Percentiles rank a stretch among this genome's conserved stretches.
phyloP scores from a whole-genome alignment of 2,888 invertebrate genomes.

The Phyllotreta striolata region DNA sequence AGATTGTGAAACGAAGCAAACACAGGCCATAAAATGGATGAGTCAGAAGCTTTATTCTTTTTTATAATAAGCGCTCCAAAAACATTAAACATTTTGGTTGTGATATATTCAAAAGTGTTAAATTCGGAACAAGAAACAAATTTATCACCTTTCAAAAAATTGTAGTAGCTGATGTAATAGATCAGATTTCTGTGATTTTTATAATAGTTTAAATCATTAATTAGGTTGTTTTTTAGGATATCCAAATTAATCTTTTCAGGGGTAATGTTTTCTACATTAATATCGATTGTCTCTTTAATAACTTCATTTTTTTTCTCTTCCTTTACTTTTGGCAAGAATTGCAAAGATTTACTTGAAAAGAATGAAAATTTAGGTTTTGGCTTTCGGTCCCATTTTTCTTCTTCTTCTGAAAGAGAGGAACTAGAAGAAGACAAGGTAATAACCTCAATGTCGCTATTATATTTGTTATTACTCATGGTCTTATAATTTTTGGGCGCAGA shows the following conservation, averaged over 20 bases:
- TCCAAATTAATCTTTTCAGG: not conserved
- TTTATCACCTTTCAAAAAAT: conserved; percentile 3
- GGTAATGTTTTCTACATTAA: no score
- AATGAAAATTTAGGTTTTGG: no score
- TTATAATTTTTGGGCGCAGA: no score
- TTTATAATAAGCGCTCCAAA: not conserved
- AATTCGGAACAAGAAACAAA: conserved; percentile 1
- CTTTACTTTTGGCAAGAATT: no score
- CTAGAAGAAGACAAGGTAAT: not conserved
- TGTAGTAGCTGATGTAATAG: conserved; percentile 1
- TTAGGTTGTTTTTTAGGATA: not conserved
- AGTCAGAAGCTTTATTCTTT: not conserved
- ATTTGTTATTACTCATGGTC: no score
- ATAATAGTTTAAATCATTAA: not conserved
- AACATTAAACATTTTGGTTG: not conserved
- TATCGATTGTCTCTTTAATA: no score
- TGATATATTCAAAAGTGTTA: not conserved
- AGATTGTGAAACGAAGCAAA: conserved; percentile 3
- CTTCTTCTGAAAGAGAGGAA: not conserved
- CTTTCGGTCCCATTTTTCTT: conserved; percentile 1
- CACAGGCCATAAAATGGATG: not conserved
- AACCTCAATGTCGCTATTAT: not conserved
- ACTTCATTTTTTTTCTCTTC: no score
- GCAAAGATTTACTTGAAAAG: no score
- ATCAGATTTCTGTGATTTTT: not conserved